phyloP scores from a whole-genome alignment of 2,113 vertebrate genomes.

The Saguinus imperator region DNA sequence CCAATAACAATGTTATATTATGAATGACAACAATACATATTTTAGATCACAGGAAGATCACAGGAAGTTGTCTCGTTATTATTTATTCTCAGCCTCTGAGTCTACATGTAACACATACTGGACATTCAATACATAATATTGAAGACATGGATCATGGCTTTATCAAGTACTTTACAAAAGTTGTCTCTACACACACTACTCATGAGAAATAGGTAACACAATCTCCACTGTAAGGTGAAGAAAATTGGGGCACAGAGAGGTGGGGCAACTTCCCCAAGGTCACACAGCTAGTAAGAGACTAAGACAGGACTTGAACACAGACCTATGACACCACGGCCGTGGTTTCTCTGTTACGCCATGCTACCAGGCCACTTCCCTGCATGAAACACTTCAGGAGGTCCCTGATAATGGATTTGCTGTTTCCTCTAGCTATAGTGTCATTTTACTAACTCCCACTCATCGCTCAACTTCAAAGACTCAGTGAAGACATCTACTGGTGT shows the following conservation, averaged over 20 bases:
- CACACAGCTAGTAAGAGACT: neutral
- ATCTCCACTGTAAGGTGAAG: neutral
- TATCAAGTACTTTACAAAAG: neutral
- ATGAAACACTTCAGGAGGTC: neutral
- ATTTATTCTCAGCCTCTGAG: neutral
- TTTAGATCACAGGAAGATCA: neutral
- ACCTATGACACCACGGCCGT: rapidly evolving
- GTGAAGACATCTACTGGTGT: neutral
- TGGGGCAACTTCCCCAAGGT: neutral
- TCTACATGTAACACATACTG: neutral
- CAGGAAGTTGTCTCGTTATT: neutral
- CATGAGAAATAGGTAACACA: neutral
- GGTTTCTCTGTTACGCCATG: neutral
- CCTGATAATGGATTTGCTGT: neutral
- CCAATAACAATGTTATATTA: neutral
- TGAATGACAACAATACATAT: neutral
- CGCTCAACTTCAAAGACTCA: neutral
- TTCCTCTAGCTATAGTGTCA: neutral
- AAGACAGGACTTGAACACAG: neutral
- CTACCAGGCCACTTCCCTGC: neutral
- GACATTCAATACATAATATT: neutral
- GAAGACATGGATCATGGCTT: neutral
- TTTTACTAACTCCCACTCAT: neutral
- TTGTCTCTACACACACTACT: neutral
- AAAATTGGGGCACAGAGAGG: neutral